phyloP scores from a whole-genome alignment of 2,888 invertebrate species.

The Apeira syringaria region DNA sequence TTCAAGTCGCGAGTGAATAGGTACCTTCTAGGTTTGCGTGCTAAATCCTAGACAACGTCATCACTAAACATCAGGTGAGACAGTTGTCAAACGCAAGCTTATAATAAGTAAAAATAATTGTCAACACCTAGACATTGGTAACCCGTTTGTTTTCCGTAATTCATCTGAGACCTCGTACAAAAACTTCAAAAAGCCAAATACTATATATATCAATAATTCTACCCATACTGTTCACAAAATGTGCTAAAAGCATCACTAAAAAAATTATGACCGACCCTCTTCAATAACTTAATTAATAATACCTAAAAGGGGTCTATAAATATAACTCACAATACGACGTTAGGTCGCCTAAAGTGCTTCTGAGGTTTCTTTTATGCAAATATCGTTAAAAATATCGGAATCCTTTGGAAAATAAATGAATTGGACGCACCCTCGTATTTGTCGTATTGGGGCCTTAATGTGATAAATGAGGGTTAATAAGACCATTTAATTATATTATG shows the following conservation, averaged over 20 bases:
- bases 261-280: constrained; percentile 28
- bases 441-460: constrained; percentile 60
- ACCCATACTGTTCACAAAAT: constrained; percentile 17
- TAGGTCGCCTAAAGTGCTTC: constrained; percentile 65
- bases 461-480: constrained; percentile 69
- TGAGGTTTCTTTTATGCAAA: constrained; percentile 76
- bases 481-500: constrained; percentile 71
- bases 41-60: too few species aligned
- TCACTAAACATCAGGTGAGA: too few species aligned
- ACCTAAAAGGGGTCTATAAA: constrained; percentile 35
- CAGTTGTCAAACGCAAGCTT: too few species aligned
- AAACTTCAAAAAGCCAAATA: constrained; percentile 11
- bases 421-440: constrained; percentile 59
- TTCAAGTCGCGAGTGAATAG: too few species aligned
- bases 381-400: constrained; percentile 59
- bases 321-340: constrained; percentile 61
- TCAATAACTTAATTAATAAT: constrained; percentile 68
- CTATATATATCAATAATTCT: constrained; percentile 1
- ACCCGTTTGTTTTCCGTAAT: too few species aligned
- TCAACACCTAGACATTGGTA: too few species aligned
- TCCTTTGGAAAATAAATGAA: constrained; percentile 62
- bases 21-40: too few species aligned
- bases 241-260: constrained; percentile 21
- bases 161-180: background rate
- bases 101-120: too few species aligned